Conservation (phyloP, 2,888 invertebrate genomes). For the Aporophyla nigra region DNA sequence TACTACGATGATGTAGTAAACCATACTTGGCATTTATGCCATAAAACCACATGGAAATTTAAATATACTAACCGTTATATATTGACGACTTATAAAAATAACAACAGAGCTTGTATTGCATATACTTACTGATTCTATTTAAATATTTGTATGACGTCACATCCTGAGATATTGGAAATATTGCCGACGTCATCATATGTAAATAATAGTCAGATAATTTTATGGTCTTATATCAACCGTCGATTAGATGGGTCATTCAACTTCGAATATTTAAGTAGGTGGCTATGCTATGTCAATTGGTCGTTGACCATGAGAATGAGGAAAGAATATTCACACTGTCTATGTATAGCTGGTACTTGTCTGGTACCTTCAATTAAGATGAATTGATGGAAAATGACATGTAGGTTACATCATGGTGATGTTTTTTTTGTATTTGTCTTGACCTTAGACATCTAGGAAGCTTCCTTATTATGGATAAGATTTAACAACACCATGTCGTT, state of each 20-base stretch:
- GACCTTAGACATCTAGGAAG: not conserved
- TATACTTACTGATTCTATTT: slow-evolving; percentile 6
- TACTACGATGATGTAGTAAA: slow-evolving; percentile 27
- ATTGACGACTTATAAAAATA: slow-evolving; percentile 3
- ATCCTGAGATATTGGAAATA: slow-evolving; percentile 39
- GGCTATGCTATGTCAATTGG: slow-evolving; percentile 68
- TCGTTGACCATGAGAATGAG: slow-evolving; percentile 66
- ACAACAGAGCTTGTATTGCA: slow-evolving; percentile 2
- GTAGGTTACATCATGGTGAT: slow-evolving; percentile 3
- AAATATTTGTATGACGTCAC: slow-evolving; percentile 32
- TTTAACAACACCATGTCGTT: slow-evolving; percentile 18
- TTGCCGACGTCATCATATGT: slow-evolving; percentile 50
- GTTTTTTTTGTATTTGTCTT: slow-evolving; percentile 9
- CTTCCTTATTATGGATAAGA: slow-evolving; percentile 1
- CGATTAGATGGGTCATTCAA: slow-evolving; percentile 71
- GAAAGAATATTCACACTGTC: slow-evolving; percentile 56
- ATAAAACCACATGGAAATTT: slow-evolving; percentile 40
- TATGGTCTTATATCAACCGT: slow-evolving; percentile 58
- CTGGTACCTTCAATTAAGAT: slow-evolving; percentile 27
- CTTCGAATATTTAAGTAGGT: slow-evolving; percentile 70
- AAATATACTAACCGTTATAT: slow-evolving; percentile 25
- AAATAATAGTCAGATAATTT: slow-evolving; percentile 51
- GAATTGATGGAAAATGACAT: slow-evolving; percentile 21
- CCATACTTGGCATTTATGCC: slow-evolving; percentile 27
- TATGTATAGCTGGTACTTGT: slow-evolving; percentile 6